A percentile compares a stretch with the other conserved stretches of the same genome.
Evolutionary conservation across 2,797 vertebrate species (phyloP).

Genomic region (Pogoniulus pusillus): DNA sequence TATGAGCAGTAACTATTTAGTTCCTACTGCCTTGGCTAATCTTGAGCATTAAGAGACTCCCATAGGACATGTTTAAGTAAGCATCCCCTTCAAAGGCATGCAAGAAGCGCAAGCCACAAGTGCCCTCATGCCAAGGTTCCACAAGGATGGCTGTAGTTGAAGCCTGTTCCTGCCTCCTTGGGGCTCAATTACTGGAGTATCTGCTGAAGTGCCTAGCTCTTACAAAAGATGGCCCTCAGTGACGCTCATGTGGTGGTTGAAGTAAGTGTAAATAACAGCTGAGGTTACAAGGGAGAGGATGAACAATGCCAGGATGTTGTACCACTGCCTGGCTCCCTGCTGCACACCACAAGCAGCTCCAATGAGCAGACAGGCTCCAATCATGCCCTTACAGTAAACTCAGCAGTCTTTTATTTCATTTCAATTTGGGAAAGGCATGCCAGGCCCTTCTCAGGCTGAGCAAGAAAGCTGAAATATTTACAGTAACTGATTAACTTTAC

Average conservation of each 20-base stretch:
- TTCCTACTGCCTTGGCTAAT: background rate
- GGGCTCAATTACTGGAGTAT: background rate
- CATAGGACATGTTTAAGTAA: background rate
- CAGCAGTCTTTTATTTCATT: background rate
- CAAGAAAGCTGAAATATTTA: background rate
- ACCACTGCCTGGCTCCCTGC: background rate
- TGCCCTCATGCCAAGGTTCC: background rate
- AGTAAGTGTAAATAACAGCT: background rate
- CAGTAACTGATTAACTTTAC: background rate
- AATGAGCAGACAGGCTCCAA: background rate
- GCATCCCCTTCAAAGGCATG: background rate
- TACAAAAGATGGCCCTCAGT: background rate
- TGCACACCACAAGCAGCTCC: background rate
- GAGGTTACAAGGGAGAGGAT: accelerated
- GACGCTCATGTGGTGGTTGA: background rate
- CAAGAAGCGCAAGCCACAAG: background rate
- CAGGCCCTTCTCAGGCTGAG: background rate
- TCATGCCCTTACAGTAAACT: background rate
- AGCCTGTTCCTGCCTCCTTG: background rate
- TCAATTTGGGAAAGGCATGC: background rate
- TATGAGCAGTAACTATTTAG: background rate
- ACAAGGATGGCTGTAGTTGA: background rate
- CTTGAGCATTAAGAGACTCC: background rate
- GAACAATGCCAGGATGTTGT: background rate
- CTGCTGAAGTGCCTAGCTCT: background rate